These are phyloP conservation scores for Vanessa tameamea DNA, from an alignment of 1,140 invertebrate genomes.

Conservation along the genomic window DNA sequence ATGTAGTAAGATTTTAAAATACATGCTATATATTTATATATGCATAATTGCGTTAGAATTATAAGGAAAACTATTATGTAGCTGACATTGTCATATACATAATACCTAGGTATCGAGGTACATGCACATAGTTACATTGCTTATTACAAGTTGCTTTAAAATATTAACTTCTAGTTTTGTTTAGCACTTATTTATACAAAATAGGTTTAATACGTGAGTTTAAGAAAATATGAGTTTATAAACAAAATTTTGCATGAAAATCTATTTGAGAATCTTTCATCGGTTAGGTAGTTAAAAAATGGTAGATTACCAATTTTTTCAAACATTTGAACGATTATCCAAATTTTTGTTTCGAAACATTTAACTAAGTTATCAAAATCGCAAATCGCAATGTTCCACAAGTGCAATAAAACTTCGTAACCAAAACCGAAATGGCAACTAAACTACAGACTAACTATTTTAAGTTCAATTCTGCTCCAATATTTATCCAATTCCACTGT, in stretches of 20 bases:
- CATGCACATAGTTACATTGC: neutral
- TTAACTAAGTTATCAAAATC: neutral
- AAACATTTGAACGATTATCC: neutral
- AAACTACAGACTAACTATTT: neutral
- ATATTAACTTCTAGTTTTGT: no score
- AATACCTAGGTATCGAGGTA: neutral
- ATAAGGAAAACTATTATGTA: neutral
- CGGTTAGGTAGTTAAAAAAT: no score
- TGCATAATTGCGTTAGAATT: no score
- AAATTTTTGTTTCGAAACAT: neutral
- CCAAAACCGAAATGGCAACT: neutral
- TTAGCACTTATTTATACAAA: no score
- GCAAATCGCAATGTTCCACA: neutral
- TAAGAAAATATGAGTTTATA: no score
- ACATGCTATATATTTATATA: no score
- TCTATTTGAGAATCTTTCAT: no score
- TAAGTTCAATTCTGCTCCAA: constrained; percentile 2
- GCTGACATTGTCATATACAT: neutral
- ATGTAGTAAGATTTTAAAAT: no score
- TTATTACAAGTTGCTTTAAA: neutral
- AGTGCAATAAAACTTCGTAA: neutral
- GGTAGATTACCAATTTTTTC: no score
- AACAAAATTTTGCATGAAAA: no score
- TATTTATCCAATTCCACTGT: constrained; percentile 4
- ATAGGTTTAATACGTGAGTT: no score